phyloP scores from a whole-genome alignment of 2,113 vertebrate species.

The Mormoops blainvillei region DNA sequence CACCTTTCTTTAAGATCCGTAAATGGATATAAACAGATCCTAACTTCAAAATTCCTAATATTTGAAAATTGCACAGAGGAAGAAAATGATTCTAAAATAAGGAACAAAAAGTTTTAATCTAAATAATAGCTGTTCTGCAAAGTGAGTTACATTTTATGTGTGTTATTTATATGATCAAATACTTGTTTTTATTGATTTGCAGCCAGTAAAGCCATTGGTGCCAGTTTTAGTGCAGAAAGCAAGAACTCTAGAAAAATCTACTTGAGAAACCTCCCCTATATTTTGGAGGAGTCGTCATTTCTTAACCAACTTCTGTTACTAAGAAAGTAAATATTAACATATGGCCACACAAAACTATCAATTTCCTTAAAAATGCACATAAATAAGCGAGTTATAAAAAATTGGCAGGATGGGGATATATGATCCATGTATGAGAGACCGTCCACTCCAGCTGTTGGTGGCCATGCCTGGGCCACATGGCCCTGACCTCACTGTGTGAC shows the following conservation, averaged over 20 bases:
- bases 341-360: neutral
- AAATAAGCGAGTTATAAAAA: neutral
- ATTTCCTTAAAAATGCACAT: neutral
- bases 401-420: neutral
- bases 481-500: neutral
- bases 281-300: neutral
- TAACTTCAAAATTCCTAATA: neutral
- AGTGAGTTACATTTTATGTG: neutral
- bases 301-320: neutral
- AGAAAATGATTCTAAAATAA: neutral
- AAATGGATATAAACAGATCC: neutral
- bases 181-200: neutral
- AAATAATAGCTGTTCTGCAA: neutral
- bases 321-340: constrained; percentile 20
- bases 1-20: neutral
- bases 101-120: neutral
- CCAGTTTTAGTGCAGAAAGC: neutral
- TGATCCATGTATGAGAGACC: neutral
- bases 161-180: neutral
- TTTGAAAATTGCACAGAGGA: neutral
- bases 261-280: neutral
- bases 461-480: neutral
- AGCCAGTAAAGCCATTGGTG: neutral
- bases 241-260: neutral
- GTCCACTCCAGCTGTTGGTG: neutral